These are phyloP conservation scores for Pangasius larnaudii DNA, from an alignment of 2,797 vertebrate species.

Conservation along the genomic window DNA sequence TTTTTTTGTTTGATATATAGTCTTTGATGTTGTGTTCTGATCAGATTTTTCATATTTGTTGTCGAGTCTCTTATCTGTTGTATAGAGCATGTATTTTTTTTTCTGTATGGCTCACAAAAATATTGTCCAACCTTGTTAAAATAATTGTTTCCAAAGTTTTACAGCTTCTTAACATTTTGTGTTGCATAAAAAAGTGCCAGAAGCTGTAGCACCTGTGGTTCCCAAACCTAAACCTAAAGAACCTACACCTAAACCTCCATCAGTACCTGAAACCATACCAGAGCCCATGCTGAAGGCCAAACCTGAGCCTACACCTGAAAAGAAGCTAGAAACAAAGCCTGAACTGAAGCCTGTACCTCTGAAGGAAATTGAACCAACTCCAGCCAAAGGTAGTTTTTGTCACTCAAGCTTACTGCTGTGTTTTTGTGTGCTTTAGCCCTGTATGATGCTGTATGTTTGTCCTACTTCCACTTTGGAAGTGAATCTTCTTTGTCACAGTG, in stretches of 20 bases:
- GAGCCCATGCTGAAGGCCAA: constrained; percentile 55
- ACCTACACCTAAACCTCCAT: constrained; percentile 46
- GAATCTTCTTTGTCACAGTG: constrained; percentile 57
- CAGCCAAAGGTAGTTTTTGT: constrained; percentile 82
- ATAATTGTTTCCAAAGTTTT: neutral
- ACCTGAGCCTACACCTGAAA: constrained; percentile 52
- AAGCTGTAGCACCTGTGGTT: constrained; percentile 63
- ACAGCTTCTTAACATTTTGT: constrained; percentile 64
- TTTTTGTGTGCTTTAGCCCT: constrained; percentile 24
- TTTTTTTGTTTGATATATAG: neutral
- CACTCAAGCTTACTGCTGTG: constrained; percentile 22
- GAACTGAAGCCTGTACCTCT: constrained; percentile 56
- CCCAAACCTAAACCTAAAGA: constrained; percentile 67
- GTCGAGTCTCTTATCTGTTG: neutral
- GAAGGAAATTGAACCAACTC: constrained; percentile 72
- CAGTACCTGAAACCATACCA: constrained; percentile 38
- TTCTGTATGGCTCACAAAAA: neutral
- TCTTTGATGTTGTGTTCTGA: neutral
- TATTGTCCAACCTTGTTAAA: constrained; percentile 6
- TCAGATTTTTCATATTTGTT: neutral
- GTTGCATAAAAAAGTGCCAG: constrained; percentile 75
- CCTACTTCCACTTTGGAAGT: constrained; percentile 68
- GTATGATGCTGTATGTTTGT: constrained; percentile 46
- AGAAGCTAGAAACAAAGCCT: constrained; percentile 62
- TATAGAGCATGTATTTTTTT: neutral